These are phyloP conservation scores for Scaptomyza flava DNA, from an alignment of 2,888 invertebrate genomes.

Conservation along the genomic window DNA sequence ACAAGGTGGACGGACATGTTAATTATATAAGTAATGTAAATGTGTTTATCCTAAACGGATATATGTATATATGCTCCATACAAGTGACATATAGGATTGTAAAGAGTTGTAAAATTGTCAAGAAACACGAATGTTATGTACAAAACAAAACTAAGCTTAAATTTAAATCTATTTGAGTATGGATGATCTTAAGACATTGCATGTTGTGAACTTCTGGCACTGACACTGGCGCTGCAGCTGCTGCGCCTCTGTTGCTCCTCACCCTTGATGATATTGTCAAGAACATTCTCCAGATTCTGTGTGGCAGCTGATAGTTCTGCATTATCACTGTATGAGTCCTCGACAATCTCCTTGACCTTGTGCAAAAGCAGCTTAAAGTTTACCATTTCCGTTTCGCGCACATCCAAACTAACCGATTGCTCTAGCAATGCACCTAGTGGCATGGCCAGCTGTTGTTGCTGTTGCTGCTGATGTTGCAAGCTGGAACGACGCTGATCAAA, in stretches of 20 bases:
- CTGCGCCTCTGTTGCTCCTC: constrained; percentile 81
- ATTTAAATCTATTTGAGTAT: neutral
- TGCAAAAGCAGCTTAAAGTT: constrained; percentile 82
- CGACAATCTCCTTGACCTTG: constrained; percentile 84
- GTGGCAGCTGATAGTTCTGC: constrained; percentile 83
- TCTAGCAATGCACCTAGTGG: constrained; percentile 59
- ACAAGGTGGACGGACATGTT: too few relatives aligned
- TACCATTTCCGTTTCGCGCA: constrained; percentile 82
- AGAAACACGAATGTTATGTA: neutral
- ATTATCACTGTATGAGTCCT: constrained; percentile 84
- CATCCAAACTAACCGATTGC: constrained; percentile 54
- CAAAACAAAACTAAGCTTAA: neutral
- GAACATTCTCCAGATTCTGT: constrained; percentile 82
- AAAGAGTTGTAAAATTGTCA: neutral
- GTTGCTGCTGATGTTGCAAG: constrained; percentile 21
- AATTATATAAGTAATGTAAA: too few relatives aligned
- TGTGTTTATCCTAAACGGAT: too few relatives aligned
- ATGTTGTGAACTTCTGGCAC: constrained; percentile 21
- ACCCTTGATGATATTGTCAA: constrained; percentile 82
- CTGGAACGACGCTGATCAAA: constrained; percentile 78
- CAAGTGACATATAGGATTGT: too few relatives aligned
- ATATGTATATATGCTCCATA: too few relatives aligned
- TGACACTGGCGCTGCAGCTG: constrained; percentile 49
- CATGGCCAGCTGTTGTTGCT: constrained; percentile 14
- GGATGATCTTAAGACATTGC: neutral